phyloP scores from a whole-genome alignment of 2,113 vertebrate genomes.

The Chiloscyllium plagiosum region DNA sequence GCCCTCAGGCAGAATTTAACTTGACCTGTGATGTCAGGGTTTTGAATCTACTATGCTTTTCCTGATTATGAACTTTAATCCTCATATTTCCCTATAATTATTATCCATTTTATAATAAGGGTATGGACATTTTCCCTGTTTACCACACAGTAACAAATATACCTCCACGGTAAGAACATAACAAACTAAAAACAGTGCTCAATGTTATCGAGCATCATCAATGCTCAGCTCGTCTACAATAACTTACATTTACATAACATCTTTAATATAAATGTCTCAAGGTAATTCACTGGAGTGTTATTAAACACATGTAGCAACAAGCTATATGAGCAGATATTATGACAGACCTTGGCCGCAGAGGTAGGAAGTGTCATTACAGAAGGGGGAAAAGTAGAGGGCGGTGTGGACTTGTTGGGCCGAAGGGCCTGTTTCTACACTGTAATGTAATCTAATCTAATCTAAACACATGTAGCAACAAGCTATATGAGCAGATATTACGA shows the following conservation, averaged over 20 bases:
- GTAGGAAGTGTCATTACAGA: background rate
- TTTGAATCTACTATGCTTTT: background rate
- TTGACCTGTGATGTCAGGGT: background rate
- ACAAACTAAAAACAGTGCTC: background rate
- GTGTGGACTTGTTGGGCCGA: too few relatives aligned
- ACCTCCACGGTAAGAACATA: background rate
- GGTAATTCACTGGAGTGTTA: background rate
- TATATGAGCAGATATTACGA: background rate
- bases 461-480: background rate
- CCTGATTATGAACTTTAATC: background rate
- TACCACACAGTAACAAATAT: background rate
- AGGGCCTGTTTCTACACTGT: too few relatives aligned
- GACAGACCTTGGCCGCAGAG: background rate
- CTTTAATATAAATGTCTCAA: too few relatives aligned
- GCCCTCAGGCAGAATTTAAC: background rate
- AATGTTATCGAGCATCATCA: background rate
- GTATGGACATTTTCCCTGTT: background rate
- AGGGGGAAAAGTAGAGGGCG: background rate
- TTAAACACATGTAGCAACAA: background rate
- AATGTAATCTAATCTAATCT: too few relatives aligned
- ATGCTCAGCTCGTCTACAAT: background rate
- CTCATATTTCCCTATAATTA: background rate
- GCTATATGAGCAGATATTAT: background rate
- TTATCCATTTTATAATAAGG: background rate
- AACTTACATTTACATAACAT: too few relatives aligned